Percentiles rank a stretch among this genome's conserved stretches.
These are phyloP conservation scores for Cephus runcator DNA, from an alignment of 2,888 invertebrate genomes.

Conservation along the genomic window DNA sequence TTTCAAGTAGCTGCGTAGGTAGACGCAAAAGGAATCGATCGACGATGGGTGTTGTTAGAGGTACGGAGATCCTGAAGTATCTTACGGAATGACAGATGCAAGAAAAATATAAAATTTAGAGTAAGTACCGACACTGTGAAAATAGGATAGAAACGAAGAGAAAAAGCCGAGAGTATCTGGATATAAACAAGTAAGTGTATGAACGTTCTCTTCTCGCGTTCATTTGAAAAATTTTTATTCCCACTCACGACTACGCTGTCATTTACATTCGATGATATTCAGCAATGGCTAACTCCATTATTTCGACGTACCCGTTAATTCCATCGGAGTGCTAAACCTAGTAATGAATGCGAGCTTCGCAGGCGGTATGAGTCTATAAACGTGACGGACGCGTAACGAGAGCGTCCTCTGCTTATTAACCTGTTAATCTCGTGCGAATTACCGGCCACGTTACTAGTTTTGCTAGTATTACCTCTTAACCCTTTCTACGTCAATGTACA, in stretches of 20 bases:
- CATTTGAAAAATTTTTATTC: neutral
- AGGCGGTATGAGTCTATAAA: neutral
- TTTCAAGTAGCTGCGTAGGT: neutral
- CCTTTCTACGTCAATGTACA: neutral
- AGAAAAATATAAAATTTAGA: neutral
- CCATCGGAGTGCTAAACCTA: neutral
- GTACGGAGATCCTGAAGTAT: neutral
- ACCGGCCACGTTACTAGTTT: neutral
- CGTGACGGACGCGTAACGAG: neutral
- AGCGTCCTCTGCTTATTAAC: neutral
- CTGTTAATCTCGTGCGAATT: neutral
- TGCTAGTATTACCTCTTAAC: neutral
- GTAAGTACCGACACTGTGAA: neutral
- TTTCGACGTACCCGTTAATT: neutral
- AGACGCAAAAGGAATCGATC: neutral
- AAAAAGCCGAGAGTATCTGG: neutral
- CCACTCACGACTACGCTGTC: neutral
- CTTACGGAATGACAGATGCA: neutral
- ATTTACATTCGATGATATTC: neutral
- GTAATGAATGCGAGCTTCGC: neutral
- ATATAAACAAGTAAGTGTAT: neutral
- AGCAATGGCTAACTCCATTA: neutral
- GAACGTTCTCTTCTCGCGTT: neutral
- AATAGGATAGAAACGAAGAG: neutral
- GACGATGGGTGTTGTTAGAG: neutral